Conservation (phyloP, 2,797 vertebrate species). For the Alca torda region DNA sequence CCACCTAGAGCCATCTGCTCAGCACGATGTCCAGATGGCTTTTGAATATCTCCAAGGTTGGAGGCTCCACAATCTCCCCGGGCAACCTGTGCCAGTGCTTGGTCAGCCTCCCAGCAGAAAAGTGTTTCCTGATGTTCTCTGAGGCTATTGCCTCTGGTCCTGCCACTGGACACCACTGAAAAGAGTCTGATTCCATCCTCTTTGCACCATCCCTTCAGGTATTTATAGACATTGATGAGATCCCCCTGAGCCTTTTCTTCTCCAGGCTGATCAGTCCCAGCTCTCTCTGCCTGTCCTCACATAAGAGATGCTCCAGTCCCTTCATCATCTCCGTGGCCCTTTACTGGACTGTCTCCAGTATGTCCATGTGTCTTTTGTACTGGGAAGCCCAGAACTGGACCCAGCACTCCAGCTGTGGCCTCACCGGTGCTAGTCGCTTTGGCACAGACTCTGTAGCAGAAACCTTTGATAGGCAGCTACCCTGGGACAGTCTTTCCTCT, state of each 20-base stretch:
- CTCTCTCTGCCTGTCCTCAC: background rate
- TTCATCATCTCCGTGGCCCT: background rate
- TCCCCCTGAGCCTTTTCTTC: background rate
- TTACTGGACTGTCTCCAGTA: background rate
- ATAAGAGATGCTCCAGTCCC: background rate
- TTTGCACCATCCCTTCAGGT: background rate
- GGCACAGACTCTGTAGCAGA: background rate
- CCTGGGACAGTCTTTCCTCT: background rate
- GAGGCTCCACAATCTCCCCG: background rate
- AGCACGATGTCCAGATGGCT: fast-evolving
- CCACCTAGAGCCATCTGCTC: background rate
- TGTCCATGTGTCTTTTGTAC: background rate
- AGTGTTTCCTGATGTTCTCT: background rate
- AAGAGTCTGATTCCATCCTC: fast-evolving
- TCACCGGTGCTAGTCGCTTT: background rate
- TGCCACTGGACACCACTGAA: background rate
- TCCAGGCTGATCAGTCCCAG: background rate
- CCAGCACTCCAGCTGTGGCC: background rate
- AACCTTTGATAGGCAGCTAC: background rate
- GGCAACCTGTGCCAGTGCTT: background rate
- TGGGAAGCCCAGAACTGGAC: background rate
- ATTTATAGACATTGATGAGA: background rate
- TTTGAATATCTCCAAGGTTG: background rate
- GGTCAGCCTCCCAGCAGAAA: background rate
- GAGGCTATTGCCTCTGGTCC: background rate